Conservation (phyloP, 2,113 vertebrate genomes). For the Neotragus moschatus region DNA sequence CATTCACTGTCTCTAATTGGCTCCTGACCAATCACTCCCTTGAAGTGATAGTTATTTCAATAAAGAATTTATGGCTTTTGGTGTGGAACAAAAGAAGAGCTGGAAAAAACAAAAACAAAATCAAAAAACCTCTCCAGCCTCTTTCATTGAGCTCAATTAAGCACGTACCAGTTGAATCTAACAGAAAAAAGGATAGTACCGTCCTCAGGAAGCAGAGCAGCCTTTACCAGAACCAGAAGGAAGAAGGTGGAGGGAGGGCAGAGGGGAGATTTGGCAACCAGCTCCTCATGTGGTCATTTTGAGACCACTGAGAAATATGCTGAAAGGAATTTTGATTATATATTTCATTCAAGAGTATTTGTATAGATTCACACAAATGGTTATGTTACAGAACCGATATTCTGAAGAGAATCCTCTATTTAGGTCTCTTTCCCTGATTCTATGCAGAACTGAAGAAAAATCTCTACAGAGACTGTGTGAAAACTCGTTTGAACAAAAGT, state of each 20-base stretch:
- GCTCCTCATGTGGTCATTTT: background rate
- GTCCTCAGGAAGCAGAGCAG: background rate
- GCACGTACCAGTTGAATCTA: background rate
- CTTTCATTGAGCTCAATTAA: constrained; percentile 30
- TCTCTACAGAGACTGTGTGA: background rate
- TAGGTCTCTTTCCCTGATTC: background rate
- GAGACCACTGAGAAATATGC: background rate
- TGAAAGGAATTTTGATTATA: background rate
- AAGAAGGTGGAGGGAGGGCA: accelerated
- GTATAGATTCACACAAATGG: background rate
- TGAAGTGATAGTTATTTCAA: constrained; percentile 36
- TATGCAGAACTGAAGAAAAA: background rate
- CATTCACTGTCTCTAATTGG: background rate
- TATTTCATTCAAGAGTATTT: background rate
- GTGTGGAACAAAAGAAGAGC: background rate
- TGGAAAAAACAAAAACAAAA: background rate
- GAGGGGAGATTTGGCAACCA: background rate
- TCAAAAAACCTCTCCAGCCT: background rate
- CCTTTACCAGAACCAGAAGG: background rate
- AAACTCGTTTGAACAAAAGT: background rate
- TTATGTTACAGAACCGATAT: background rate
- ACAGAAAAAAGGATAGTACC: background rate
- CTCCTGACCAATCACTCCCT: background rate
- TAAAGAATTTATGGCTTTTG: constrained; percentile 45
- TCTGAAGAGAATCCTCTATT: background rate